Conservation (phyloP, 2,113 vertebrate species). For the Donacobius atricapilla region DNA sequence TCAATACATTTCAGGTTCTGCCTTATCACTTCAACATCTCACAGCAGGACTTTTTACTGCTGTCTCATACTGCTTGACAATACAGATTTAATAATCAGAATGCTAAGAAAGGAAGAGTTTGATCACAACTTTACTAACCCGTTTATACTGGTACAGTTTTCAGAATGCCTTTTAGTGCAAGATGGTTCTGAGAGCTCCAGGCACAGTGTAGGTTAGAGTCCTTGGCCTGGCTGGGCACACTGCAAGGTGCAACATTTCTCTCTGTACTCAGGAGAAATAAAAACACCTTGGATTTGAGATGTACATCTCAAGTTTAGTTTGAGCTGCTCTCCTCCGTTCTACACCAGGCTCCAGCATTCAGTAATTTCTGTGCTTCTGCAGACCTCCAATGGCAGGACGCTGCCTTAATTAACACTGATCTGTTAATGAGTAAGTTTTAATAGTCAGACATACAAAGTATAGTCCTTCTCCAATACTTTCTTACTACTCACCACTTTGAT, state of each 20-base stretch:
- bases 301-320: background rate
- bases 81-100: background rate
- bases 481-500: background rate
- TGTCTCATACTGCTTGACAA: background rate
- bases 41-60: background rate
- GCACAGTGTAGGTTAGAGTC: background rate
- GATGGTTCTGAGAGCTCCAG: background rate
- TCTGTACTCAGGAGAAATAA: background rate
- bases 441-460: background rate
- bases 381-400: rapidly evolving
- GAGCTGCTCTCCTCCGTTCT: background rate
- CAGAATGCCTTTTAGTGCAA: background rate
- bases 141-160: background rate
- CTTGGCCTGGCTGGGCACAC: background rate
- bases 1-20: background rate
- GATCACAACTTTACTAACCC: background rate
- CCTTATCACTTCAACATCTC: background rate
- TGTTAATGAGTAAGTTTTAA: background rate
- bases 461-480: background rate
- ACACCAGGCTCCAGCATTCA: background rate
- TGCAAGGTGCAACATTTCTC: background rate
- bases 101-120: background rate
- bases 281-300: background rate
- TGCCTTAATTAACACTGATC: background rate
- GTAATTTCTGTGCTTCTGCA: background rate